phyloP scores from a whole-genome alignment of 92 coral and sea anemone genomes.

The Phenganax subtilis region DNA sequence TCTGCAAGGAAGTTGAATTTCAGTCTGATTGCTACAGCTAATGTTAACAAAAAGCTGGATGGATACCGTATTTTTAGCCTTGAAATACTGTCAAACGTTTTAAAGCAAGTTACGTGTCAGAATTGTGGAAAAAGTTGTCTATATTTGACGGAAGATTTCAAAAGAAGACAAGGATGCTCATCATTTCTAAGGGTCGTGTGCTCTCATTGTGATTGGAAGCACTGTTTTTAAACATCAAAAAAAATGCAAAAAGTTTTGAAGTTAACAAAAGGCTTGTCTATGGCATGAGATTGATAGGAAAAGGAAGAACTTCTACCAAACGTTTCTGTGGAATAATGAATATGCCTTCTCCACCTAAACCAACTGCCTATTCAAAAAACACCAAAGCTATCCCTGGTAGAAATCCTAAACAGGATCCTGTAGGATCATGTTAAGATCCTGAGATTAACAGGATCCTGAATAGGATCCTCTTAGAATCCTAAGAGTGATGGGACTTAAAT shows the following conservation, averaged over 20 bases:
- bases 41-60: constrained; percentile 21
- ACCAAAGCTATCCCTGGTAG: constrained; percentile 18
- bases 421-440: too few species aligned
- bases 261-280: constrained; percentile 55
- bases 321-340: constrained; percentile 44
- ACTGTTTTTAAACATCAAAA: constrained; percentile 38
- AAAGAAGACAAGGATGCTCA: constrained; percentile 33
- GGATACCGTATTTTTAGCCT: constrained; percentile 41
- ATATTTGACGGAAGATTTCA: constrained; percentile 23
- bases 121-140: constrained; percentile 42
- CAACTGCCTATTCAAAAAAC: constrained; percentile 28
- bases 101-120: constrained; percentile 29
- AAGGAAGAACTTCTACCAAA: constrained; percentile 42
- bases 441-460: too few species aligned
- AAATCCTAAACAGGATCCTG: too few species aligned
- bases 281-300: constrained; percentile 44
- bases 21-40: constrained; percentile 15
- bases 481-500: too few species aligned
- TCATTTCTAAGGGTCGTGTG: constrained; percentile 33
- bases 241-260: constrained; percentile 32
- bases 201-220: constrained; percentile 44
- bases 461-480: too few species aligned
- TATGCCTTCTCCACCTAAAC: constrained; percentile 47
- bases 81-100: constrained; percentile 43
- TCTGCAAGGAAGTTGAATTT: constrained; percentile 45